phyloP scores from a whole-genome alignment of 2,888 invertebrate species.

The Griposia aprilina region DNA sequence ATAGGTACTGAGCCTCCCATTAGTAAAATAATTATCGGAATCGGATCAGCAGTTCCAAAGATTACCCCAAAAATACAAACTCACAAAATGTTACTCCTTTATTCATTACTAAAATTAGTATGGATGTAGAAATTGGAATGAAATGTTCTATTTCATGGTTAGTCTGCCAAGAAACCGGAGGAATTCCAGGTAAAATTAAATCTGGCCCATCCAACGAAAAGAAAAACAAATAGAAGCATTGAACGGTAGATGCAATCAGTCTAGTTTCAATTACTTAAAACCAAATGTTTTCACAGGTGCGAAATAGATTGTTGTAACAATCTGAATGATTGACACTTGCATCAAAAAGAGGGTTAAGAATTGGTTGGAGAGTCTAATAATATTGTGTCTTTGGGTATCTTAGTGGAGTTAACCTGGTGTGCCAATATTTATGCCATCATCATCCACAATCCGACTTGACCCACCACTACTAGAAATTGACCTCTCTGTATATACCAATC shows the following conservation, averaged over 20 bases:
- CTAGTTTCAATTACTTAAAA: slow-evolving; percentile 36
- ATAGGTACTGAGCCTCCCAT: neutral
- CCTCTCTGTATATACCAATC: neutral
- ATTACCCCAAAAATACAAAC: neutral
- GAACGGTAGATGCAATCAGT: slow-evolving; percentile 9
- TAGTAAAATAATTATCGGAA: neutral
- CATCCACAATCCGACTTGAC: neutral
- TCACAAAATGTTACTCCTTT: neutral
- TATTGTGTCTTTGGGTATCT: neutral
- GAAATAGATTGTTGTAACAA: slow-evolving; percentile 27
- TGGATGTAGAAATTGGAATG: neutral
- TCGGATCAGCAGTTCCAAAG: neutral
- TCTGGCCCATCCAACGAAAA: neutral
- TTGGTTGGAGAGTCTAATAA: neutral
- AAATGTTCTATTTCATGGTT: slow-evolving; percentile 8
- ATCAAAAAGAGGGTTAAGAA: neutral
- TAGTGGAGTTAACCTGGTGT: neutral
- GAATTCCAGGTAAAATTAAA: slow-evolving; percentile 22
- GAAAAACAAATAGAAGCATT: slow-evolving; percentile 28
- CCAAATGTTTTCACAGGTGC: slow-evolving; percentile 56
- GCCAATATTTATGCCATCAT: neutral
- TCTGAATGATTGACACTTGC: neutral
- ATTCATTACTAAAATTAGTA: neutral
- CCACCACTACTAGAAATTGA: neutral
- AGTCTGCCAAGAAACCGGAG: neutral